These are phyloP conservation scores for Apteryx owenii DNA, from an alignment of 2,113 vertebrate genomes.

Conservation along the genomic window DNA sequence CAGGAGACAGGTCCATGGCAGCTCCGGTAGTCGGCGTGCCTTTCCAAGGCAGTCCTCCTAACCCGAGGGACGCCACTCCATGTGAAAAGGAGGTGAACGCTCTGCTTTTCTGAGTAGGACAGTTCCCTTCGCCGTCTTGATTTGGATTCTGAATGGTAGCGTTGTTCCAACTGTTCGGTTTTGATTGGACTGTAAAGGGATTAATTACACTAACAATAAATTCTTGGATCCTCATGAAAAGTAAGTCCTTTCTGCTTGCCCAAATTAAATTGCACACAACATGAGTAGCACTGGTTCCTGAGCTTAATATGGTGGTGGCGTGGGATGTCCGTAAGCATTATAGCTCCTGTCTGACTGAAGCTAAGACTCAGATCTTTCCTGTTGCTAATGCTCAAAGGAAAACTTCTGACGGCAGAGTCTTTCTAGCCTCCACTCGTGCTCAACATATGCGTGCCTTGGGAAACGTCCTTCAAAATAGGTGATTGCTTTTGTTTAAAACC, in stretches of 20 bases:
- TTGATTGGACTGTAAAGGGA: neutral
- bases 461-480: fast-evolving
- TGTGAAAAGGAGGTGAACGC: no score
- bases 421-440: neutral
- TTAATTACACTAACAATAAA: neutral
- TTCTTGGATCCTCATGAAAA: fast-evolving
- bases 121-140: neutral
- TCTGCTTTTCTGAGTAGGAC: neutral
- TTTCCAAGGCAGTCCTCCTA: no score
- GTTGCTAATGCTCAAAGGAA: fast-evolving
- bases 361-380: neutral
- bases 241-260: fast-evolving
- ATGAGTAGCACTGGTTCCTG: fast-evolving
- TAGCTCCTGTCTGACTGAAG: fast-evolving
- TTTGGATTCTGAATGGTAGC: neutral
- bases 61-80: no score
- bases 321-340: fast-evolving
- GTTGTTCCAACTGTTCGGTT: fast-evolving
- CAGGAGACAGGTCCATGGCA: neutral
- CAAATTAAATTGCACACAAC: fast-evolving
- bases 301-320: fast-evolving
- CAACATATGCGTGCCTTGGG: fast-evolving
- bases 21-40: no score
- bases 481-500: no score
- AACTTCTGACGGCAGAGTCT: neutral